Percentiles rank a stretch among this genome's conserved stretches.
These are phyloP conservation scores for Oophaga sylvatica DNA, from an alignment of 2,797 vertebrate species.

Conservation along the genomic window DNA sequence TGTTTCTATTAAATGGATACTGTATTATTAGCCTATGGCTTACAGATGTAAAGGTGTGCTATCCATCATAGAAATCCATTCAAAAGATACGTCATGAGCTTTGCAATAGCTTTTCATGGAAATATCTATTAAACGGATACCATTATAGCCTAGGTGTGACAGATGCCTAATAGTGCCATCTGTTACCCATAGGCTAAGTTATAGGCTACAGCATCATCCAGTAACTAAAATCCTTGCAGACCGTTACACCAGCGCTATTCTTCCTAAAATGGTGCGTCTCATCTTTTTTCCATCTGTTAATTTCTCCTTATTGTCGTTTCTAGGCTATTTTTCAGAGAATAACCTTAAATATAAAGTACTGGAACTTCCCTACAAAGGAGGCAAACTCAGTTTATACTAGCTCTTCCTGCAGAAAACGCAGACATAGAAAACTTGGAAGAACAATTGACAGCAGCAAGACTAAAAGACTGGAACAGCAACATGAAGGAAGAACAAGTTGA, in stretches of 20 bases:
- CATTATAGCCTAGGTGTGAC: too few relatives aligned
- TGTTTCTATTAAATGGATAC: too few relatives aligned
- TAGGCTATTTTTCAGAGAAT: slow-evolving; percentile 66
- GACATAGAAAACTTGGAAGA: slow-evolving; percentile 63
- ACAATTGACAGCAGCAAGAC: slow-evolving; percentile 50
- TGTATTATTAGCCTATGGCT: too few relatives aligned
- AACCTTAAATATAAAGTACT: slow-evolving; percentile 63
- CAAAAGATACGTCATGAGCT: too few relatives aligned
- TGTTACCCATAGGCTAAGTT: background rate
- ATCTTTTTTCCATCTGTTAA: background rate
- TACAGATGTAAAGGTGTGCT: too few relatives aligned
- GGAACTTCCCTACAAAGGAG: slow-evolving; percentile 66
- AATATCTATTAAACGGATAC: too few relatives aligned
- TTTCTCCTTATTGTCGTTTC: background rate
- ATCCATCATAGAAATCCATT: too few relatives aligned
- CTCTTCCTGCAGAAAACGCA: slow-evolving; percentile 63
- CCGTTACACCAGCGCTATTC: background rate
- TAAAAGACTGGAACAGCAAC: slow-evolving; percentile 61
- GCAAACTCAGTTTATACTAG: slow-evolving; percentile 65
- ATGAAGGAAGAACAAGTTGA: slow-evolving; percentile 63
- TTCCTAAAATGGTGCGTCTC: background rate
- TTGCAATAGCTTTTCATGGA: too few relatives aligned
- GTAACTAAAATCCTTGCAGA: background rate
- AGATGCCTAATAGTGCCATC: too few relatives aligned
- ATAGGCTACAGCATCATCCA: background rate